Conservation (phyloP, 1,140 invertebrate species). For the Linepithema humile region DNA sequence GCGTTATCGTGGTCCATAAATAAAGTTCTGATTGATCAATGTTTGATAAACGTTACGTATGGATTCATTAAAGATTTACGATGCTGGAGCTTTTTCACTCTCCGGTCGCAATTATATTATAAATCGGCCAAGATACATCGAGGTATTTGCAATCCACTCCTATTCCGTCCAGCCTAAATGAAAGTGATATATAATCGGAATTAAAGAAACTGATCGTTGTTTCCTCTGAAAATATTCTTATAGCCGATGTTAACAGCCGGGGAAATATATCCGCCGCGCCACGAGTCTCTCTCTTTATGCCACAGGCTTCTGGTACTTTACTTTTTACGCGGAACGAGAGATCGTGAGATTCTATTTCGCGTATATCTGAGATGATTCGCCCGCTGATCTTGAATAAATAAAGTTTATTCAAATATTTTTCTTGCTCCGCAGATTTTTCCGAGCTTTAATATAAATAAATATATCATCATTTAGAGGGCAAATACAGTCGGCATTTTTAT, state of each 20-base stretch:
- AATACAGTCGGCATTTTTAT: too few relatives aligned
- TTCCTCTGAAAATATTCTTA: constrained; percentile 40
- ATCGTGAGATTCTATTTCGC: background rate
- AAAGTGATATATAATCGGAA: background rate
- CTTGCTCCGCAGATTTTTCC: background rate
- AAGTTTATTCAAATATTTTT: background rate
- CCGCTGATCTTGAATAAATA: background rate
- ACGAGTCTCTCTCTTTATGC: background rate
- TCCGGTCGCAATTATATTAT: constrained; percentile 64
- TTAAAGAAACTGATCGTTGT: constrained; percentile 53
- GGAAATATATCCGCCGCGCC: constrained; percentile 22
- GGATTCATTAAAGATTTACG: constrained; percentile 19
- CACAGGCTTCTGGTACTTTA: background rate
- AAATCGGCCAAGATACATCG: constrained; percentile 54
- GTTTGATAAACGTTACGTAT: constrained; percentile 36
- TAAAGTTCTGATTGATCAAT: constrained; percentile 26
- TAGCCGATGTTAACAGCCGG: background rate
- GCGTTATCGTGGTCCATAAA: constrained; percentile 31
- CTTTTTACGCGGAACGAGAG: constrained; percentile 6
- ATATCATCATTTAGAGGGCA: too few relatives aligned
- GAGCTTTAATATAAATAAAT: background rate
- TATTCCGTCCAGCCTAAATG: background rate
- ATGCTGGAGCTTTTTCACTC: constrained; percentile 33
- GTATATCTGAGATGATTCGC: background rate
- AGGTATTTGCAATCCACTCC: constrained; percentile 27